Conservation (phyloP, 2,888 invertebrate species). For the Chrysotoxum bicinctum region DNA sequence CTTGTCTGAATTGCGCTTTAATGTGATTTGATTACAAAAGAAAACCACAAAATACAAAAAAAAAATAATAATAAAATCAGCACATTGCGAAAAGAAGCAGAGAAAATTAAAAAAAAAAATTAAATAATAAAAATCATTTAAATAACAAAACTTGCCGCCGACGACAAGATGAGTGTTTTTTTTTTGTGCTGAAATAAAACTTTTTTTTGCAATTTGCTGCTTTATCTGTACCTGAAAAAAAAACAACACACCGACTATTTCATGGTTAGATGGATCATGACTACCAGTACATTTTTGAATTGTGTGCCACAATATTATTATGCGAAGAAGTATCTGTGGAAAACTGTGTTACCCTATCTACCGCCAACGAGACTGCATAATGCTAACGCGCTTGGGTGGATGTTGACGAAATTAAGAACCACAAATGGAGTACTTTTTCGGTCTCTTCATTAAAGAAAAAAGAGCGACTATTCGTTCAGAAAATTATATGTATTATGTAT, state of each 20-base stretch:
- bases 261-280: conserved; percentile 59
- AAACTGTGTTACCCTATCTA: conserved; percentile 42
- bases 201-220: conserved; percentile 1
- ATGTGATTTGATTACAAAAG: conserved; percentile 70
- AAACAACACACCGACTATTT: conserved; percentile 30
- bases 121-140: conserved; percentile 35
- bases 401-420: conserved; percentile 47
- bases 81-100: conserved; percentile 24
- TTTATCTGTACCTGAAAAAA: conserved; percentile 25
- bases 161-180: conserved; percentile 23
- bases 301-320: conserved; percentile 26
- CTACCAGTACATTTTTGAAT: neutral
- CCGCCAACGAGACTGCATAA: conserved; percentile 25
- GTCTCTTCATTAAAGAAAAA: neutral
- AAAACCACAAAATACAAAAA: conserved; percentile 55
- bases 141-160: conserved; percentile 49
- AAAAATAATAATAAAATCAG: conserved; percentile 12
- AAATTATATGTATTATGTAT: neutral
- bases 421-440: neutral
- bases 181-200: conserved; percentile 31
- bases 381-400: conserved; percentile 28
- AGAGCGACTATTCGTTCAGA: neutral
- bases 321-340: conserved; percentile 38
- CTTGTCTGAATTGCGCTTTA: conserved; percentile 70
- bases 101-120: conserved; percentile 26